These are phyloP conservation scores for Dolichoris vasculosae DNA, from an alignment of 1,140 invertebrate species.

Conservation along the genomic window DNA sequence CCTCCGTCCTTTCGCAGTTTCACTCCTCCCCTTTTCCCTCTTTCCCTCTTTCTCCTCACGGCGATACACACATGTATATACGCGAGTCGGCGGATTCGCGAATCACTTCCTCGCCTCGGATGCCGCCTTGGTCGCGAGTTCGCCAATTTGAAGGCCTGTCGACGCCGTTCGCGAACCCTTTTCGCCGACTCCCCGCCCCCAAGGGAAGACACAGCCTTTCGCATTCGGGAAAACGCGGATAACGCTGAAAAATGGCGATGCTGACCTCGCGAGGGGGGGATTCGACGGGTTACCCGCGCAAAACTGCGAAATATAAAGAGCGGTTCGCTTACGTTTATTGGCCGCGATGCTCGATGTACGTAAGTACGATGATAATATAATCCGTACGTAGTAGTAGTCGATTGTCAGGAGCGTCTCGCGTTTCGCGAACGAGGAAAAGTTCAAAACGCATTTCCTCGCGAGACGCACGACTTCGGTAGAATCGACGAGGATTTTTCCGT, in stretches of 20 bases:
- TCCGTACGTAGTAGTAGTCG: no score
- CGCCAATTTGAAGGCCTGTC: conserved; percentile 72
- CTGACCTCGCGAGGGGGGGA: not conserved
- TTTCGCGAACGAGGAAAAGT: no score
- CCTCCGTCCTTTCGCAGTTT: conserved; percentile 1
- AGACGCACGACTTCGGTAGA: not conserved
- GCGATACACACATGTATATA: not conserved
- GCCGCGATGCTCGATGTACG: no score
- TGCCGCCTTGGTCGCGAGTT: conserved; percentile 64
- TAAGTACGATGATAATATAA: no score
- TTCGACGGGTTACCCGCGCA: no score
- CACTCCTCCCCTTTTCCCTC: conserved; percentile 4
- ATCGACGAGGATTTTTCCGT: no score
- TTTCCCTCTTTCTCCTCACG: conserved; percentile 9
- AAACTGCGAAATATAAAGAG: no score
- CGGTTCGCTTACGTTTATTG: no score
- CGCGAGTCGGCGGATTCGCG: conserved; percentile 61
- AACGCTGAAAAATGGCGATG: not conserved
- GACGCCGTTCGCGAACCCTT: conserved; percentile 63
- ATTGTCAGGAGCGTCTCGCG: no score
- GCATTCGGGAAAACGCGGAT: not conserved
- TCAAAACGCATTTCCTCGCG: not conserved
- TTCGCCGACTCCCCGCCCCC: not conserved
- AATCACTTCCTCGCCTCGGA: conserved; percentile 61
- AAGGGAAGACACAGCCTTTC: not conserved